Evolutionary conservation across 2,113 vertebrate species (phyloP).

Genomic region (Hydrolagus affinis): DNA sequence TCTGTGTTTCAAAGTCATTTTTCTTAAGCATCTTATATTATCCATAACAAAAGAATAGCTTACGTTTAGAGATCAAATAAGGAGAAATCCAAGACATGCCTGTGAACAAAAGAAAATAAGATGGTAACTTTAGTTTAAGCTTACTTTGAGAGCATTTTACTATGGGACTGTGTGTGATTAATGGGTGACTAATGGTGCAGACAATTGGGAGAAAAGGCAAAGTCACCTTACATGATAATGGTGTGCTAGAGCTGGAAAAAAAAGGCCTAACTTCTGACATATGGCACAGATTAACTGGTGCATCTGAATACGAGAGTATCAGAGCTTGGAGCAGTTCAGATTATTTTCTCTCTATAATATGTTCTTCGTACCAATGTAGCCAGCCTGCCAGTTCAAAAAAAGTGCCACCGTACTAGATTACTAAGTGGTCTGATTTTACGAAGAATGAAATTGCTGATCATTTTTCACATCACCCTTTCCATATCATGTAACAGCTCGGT

Average conservation of each 20-base stretch:
- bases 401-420: neutral
- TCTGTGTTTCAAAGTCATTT: neutral
- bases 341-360: neutral
- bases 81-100: neutral
- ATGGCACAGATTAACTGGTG: constrained; percentile 3
- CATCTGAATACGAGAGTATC: neutral
- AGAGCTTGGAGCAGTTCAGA: neutral
- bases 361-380: neutral
- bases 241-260: neutral
- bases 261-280: neutral
- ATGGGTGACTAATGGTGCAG: neutral
- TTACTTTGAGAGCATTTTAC: neutral
- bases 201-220: neutral
- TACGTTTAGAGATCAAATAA: neutral
- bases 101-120: neutral
- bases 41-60: too few species aligned
- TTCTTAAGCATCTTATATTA: neutral
- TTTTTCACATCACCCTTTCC: neutral
- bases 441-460: neutral
- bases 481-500: neutral
- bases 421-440: neutral
- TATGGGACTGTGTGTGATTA: neutral
- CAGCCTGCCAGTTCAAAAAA: neutral
- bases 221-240: neutral
- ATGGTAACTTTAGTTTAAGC: neutral